Conservation (phyloP, 2,113 vertebrate species). For the Montifringilla adamsi region DNA sequence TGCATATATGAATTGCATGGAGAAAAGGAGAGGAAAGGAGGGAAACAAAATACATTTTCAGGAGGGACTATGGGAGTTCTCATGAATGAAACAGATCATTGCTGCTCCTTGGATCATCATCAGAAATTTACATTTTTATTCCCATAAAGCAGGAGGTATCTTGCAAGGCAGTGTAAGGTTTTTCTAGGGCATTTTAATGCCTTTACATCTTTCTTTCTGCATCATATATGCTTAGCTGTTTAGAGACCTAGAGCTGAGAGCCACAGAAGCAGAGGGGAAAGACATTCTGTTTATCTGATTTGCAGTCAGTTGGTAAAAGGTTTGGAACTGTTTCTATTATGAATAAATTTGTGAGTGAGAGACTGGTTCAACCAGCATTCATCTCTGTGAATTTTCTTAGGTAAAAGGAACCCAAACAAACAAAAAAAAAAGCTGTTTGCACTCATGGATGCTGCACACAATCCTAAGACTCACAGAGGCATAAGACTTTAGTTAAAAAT, state of each 20-base stretch:
- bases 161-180: neutral
- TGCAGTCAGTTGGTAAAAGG: neutral
- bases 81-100: neutral
- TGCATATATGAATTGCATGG: neutral
- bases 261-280: neutral
- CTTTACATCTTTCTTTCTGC: neutral
- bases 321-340: neutral
- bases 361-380: neutral
- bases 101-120: neutral
- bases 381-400: neutral
- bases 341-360: neutral
- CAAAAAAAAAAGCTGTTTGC: neutral
- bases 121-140: slow-evolving; percentile 26
- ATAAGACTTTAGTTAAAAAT: neutral
- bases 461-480: neutral
- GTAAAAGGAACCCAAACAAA: neutral
- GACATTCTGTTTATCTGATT: neutral
- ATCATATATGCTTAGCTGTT: neutral
- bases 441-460: neutral
- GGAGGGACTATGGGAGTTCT: neutral
- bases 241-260: neutral
- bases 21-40: neutral
- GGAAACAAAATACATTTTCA: neutral
- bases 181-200: neutral
- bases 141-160: neutral